Base-by-base conservation (phyloP, 2,113 vertebrate species). In the Bujurquina vittata region DNA sequence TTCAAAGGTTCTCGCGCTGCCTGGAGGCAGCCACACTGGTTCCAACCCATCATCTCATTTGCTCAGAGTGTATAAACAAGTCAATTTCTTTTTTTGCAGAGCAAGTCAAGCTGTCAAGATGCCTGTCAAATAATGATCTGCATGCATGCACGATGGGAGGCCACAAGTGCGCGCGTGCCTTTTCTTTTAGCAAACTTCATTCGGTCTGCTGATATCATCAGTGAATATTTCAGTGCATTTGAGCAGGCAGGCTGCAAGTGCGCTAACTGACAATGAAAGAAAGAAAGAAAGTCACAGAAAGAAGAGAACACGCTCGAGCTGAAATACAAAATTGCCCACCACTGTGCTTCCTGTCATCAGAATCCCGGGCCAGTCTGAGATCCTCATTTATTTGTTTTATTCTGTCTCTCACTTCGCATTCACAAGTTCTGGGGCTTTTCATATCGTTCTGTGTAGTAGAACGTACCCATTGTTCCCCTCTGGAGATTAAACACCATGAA, bases 401-500 rank as follows among this genome's bases (percentile, higher is more conserved):
- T 91, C 80, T 54, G 79, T 88, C 83, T 80, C 83, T 87, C 84
- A 73, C 81, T 62, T 89, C 63, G 80, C 87, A 87, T 88, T 86
- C 88, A 89, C 80, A 81, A 76, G 87, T 88, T 90, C 80, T 74
- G 40, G 49, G 73, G 84, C 77, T 75, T 89, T 87, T 89, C 79
- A 84, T 89, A 88, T 91, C 77, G 69, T 77, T 86, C 79, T n/a
- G 62, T 88, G 57, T 90, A 84, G 91, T 89, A 90, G 91, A 89
- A 90, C 88, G 84, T 85, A 81, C 78, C 86, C 83, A 80, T 87
- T 89, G 85, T 87, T 84, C 85, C 81, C 58, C 87, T 73, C 81
- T 61, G 61, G 89, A 91, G 90, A 94, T 90, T 89, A 87, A 91
- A 87, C 84, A 80, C 80, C 79, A 89, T 84, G 46, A 94, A 93